Base-by-base conservation (phyloP, 2,888 invertebrate species). In the Agrotis puta region DNA sequence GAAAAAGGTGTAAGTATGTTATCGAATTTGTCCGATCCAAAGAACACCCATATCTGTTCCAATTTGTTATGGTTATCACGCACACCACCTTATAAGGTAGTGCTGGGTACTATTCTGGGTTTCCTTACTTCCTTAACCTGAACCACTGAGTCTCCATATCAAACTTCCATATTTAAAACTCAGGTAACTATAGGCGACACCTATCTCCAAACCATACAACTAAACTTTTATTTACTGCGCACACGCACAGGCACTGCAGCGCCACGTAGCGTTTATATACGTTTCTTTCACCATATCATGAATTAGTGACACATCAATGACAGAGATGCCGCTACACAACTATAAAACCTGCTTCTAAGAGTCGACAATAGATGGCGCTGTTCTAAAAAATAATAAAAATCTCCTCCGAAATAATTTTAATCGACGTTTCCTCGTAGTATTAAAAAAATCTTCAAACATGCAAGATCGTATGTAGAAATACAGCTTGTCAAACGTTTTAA, bases 351-450 rank as follows among this genome's bases (percentile, higher is more conserved):
- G 56, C n/a, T n/a, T n/a, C n/a, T n/a, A n/a, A 11, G 6, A 2
- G 2, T 1, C 16, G n/a, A 2, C 3, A 59, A 68, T 50, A 87
- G 86, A 84, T 88, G 88, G 83, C 85, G 74, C 13, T 81, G 22
- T 61, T 33, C 5, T 3, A 6, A 9, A n/a, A 11, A 20, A 2
- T 0, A 0, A 3, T n/a, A n/a, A 11, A 45, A 14, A 1, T 9
- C 9, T 33, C 5, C 3, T 7, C 3, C 18, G 3, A 4, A 45
- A 18, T 0, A 18, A 1, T 0, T 57, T 27, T 14, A 5, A 3
- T 11, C 0, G 6, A 2, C 9, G 7, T 3, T 4, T 13, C 27
- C 20, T 7, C 6, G 24, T 43, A 16, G 14, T 4, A 11, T 27
- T 14, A 0, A 22, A 18, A 27, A 11, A 33, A 33, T 33, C 22